These are phyloP conservation scores for Cacatua alba DNA, from an alignment of 2,113 vertebrate species.

Conservation along the genomic window DNA sequence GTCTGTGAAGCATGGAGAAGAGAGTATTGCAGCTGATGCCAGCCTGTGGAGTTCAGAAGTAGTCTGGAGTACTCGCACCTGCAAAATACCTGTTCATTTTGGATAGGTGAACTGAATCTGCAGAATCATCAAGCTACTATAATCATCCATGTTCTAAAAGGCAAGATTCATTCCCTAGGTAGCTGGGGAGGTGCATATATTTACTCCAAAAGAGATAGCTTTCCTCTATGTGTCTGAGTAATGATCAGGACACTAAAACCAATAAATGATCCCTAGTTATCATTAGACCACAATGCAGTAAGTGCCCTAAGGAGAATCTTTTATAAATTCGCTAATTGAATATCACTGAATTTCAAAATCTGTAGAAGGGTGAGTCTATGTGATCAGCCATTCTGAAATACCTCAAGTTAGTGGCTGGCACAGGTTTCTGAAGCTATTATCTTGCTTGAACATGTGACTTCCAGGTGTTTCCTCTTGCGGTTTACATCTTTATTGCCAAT, in stretches of 20 bases:
- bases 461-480: background rate
- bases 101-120: background rate
- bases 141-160: background rate
- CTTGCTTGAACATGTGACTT: background rate
- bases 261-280: background rate
- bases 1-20: accelerated
- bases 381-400: background rate
- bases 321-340: background rate
- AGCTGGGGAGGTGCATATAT: background rate
- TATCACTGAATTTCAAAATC: background rate
- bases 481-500: background rate
- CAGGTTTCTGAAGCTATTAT: background rate
- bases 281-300: background rate
- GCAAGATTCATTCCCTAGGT: background rate
- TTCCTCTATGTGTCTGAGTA: background rate
- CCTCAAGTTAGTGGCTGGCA: background rate
- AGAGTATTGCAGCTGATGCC: background rate
- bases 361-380: background rate
- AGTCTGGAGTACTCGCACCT: background rate
- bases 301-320: background rate
- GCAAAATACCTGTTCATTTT: background rate
- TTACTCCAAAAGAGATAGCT: background rate
- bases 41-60: background rate
- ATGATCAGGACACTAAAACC: background rate
- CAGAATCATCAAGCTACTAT: background rate